Conservation (phyloP, 2,113 vertebrate genomes). For the Antigone vipio region DNA sequence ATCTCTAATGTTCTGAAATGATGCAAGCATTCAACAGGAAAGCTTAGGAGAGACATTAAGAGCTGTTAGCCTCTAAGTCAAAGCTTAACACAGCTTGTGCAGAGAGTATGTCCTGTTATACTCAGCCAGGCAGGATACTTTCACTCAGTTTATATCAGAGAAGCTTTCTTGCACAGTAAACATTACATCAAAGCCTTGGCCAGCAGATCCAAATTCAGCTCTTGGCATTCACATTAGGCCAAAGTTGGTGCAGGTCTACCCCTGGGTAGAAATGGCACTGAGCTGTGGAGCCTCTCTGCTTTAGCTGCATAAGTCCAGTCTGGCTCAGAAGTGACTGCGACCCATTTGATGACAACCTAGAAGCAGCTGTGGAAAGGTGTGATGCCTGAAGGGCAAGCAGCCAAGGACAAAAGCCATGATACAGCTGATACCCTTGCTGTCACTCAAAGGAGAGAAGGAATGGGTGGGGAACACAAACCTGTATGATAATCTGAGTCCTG, state of each 20-base stretch:
- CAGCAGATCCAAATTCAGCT: background rate
- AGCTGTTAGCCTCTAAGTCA: background rate
- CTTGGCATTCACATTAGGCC: background rate
- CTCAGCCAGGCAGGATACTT: background rate
- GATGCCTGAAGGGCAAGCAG: background rate
- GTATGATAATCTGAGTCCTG: background rate
- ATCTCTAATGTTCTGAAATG: background rate
- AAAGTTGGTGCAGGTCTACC: background rate
- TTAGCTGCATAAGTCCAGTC: background rate
- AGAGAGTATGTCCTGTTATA: background rate
- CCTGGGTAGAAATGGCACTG: background rate
- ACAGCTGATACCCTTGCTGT: background rate
- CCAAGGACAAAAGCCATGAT: background rate
- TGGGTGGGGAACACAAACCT: background rate
- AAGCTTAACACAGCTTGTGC: background rate
- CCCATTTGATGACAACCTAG: background rate
- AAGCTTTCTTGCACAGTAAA: background rate
- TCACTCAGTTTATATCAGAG: background rate
- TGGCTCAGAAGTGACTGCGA: background rate
- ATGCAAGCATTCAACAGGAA: background rate
- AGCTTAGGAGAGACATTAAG: background rate
- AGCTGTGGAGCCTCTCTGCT: background rate
- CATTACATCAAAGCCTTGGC: background rate
- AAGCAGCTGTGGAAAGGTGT: background rate
- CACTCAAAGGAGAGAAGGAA: background rate